These are phyloP conservation scores for Leuciscus idus DNA, from an alignment of 2,113 vertebrate species.

Conservation along the genomic window DNA sequence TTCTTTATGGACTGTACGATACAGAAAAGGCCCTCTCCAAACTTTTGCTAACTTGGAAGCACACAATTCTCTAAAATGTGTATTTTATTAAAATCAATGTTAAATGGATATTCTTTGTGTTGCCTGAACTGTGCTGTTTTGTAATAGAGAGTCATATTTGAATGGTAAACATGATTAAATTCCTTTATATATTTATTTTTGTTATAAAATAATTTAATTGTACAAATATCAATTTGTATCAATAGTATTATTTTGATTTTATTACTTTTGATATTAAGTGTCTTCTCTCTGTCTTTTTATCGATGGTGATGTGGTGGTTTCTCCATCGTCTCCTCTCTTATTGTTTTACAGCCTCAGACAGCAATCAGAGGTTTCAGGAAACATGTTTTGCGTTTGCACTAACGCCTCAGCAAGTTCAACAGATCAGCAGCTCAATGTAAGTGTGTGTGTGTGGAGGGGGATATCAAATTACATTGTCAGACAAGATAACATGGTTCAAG, in stretches of 20 bases:
- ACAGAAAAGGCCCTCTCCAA: not conserved
- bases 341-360: slow-evolving; percentile 84
- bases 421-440: slow-evolving; percentile 99
- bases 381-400: slow-evolving; percentile 97
- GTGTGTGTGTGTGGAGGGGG: slow-evolving; percentile 60
- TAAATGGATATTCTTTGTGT: not conserved
- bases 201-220: too few relatives aligned
- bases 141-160: not conserved
- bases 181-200: not conserved
- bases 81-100: not conserved
- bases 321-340: slow-evolving; percentile 1
- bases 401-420: slow-evolving; percentile 97
- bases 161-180: not conserved
- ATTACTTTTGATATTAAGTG: not conserved
- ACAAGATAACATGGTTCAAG: not conserved
- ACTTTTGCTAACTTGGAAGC: not conserved
- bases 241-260: not conserved
- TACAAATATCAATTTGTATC: not conserved
- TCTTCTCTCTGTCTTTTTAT: not conserved
- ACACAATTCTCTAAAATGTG: not conserved
- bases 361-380: slow-evolving; percentile 96
- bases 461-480: not conserved
- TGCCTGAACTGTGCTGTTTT: not conserved
- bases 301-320: not conserved
- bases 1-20: not conserved